These are phyloP conservation scores for Tetragonula clypearis DNA, from an alignment of 1,140 invertebrate genomes.

Conservation along the genomic window DNA sequence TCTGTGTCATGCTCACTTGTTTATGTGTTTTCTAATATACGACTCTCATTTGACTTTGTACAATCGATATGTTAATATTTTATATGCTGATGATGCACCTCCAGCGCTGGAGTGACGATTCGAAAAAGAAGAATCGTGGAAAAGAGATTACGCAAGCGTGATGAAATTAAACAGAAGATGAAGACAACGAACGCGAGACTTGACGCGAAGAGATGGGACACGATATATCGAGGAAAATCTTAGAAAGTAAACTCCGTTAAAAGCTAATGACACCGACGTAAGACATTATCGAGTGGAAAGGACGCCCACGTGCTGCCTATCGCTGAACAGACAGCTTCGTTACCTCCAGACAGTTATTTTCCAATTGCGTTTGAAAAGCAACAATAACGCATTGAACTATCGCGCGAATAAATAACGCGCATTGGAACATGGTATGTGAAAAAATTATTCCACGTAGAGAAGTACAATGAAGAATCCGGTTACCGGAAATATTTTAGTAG, in stretches of 20 bases:
- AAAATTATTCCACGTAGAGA: not conserved
- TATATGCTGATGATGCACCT: not conserved
- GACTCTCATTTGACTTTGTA: not conserved
- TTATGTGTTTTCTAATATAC: not conserved
- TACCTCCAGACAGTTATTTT: slow-evolving; percentile 46
- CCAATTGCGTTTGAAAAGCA: slow-evolving; percentile 33
- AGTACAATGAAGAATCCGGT: not conserved
- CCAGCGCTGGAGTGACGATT: too few species aligned
- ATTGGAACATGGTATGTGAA: too few species aligned
- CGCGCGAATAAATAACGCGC: not conserved
- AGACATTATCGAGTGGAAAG: slow-evolving; percentile 44
- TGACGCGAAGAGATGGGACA: not conserved
- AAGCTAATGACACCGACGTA: slow-evolving; percentile 35
- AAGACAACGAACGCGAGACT: not conserved
- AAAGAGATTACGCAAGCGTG: not conserved
- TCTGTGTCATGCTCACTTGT: not conserved
- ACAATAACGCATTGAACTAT: slow-evolving; percentile 27
- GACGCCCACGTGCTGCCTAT: slow-evolving; percentile 47
- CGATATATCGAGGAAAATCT: not conserved
- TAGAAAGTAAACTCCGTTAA: slow-evolving; percentile 36
- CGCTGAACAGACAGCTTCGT: slow-evolving; percentile 43
- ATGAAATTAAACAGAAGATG: not conserved
- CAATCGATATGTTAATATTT: not conserved
- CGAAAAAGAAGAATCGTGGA: not conserved
- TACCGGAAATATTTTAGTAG: not conserved